Base-by-base conservation (phyloP, 2,113 vertebrate species). In the Muntiacus muntjak region DNA sequence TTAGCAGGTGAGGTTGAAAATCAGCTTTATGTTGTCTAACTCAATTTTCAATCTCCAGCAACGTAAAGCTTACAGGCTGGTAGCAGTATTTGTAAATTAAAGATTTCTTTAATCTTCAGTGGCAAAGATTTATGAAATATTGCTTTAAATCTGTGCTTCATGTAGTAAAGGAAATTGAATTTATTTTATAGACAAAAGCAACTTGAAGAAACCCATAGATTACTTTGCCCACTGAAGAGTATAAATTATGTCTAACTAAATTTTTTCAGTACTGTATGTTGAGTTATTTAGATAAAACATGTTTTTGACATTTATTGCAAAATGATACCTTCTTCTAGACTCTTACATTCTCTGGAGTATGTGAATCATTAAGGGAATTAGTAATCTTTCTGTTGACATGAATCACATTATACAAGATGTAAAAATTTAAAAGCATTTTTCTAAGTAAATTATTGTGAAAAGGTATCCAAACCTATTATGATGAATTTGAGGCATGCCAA, bases 101-200 rank as follows among this genome's bases (percentile, higher is more conserved):
- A 98, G 95, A 98, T 98, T 98, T 97, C 81, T 98, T 98, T 98
- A 98, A 99, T 99, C 95, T 98, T 97, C 96, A 97, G 94, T 60
- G 98, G 98, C 98, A 99, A 92, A 98, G 97, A 98, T 99, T 99
- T 98, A 99, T 98, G 97, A 98, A 98, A 98, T 97, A 98, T 87
- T 98, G 96, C 96, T 98, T 98, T 97, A 98, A 98, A 98, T 98
- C 92, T 98, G 87, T 98, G 92, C 84, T 98, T 98, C 95, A 97
- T 98, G 96, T 95, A 97, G 91, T 98, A 98, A 97, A 98, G 97
- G 93, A 98, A 98, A 98, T 98, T 97, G 98, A 98, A 97, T 99
- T 99, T 98, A 97, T 98, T 98, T 98, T 98, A 98, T 87, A 98
- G 98, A 99, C 98, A 99, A 99, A 98, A 98, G 97, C 96, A 98